These are phyloP conservation scores for Hydrozoanthus gracilis DNA, from an alignment of 92 coral and sea anemone species.

Conservation along the genomic window DNA sequence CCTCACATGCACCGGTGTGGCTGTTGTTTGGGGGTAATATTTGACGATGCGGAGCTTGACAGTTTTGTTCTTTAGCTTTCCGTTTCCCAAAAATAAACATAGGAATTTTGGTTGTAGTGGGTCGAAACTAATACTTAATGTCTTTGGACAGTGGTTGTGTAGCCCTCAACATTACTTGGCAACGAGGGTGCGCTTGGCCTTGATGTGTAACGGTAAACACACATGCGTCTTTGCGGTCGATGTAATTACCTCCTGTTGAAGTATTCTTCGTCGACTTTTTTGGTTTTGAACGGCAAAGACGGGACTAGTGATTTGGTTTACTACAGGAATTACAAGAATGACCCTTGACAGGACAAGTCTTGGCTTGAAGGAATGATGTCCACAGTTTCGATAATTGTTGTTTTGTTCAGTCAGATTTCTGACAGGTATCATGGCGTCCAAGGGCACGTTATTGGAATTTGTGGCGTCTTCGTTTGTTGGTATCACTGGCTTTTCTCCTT, in stretches of 20 bases:
- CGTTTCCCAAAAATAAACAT: conserved; percentile 64
- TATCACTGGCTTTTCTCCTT: conserved; percentile 4
- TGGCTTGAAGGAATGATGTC: conserved; percentile 56
- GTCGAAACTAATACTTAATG: conserved; percentile 8
- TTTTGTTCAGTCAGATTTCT: neutral
- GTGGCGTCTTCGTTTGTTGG: conserved; percentile 8
- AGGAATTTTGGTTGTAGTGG: conserved; percentile 39
- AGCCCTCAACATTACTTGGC: conserved; percentile 57
- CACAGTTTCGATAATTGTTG: conserved; percentile 56
- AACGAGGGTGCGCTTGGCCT: conserved; percentile 58
- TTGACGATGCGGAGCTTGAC: conserved; percentile 69
- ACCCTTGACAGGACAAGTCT: conserved; percentile 58
- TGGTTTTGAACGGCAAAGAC: conserved; percentile 59
- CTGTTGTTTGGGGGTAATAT: conserved; percentile 62
- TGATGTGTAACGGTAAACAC: conserved; percentile 47
- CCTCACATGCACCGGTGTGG: conserved; percentile 63
- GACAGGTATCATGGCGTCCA: conserved; percentile 34
- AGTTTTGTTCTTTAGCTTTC: conserved; percentile 62
- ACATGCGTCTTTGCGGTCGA: conserved; percentile 52
- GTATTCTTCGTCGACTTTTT: conserved; percentile 26
- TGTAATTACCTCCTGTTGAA: conserved; percentile 6
- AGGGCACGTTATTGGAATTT: neutral
- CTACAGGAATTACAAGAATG: conserved; percentile 64
- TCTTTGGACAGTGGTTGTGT: conserved; percentile 16
- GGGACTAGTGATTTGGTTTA: conserved; percentile 59